phyloP scores from a whole-genome alignment of 2,888 invertebrate species.

The Copidosoma aretas region DNA sequence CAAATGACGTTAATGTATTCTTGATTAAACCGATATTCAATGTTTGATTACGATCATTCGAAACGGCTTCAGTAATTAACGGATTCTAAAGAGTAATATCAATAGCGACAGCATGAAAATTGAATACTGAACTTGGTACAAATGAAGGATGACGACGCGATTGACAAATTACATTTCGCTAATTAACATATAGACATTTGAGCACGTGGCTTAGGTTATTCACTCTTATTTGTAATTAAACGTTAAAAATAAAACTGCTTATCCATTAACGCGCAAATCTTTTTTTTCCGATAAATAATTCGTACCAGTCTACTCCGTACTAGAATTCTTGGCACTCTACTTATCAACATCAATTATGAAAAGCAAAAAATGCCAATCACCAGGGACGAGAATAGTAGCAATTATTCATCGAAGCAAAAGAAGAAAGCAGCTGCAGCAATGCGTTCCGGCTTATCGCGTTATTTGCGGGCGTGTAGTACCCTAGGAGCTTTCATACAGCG shows the following conservation, averaged over 20 bases:
- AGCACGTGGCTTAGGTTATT: too few species aligned
- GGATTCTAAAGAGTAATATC: slow-evolving; percentile 3
- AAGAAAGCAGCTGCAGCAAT: neutral
- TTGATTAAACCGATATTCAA: slow-evolving; percentile 10
- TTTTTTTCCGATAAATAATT: too few species aligned
- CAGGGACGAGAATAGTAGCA: neutral
- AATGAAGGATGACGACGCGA: too few species aligned
- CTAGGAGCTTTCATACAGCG: too few species aligned
- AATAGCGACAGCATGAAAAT: neutral
- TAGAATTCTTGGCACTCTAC: neutral
- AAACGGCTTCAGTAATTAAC: slow-evolving; percentile 7
- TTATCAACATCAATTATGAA: neutral
- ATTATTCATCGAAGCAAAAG: neutral
- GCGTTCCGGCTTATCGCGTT: neutral
- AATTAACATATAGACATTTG: too few species aligned
- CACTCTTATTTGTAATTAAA: too few species aligned
- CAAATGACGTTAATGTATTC: slow-evolving; percentile 5
- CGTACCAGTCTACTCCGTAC: neutral
- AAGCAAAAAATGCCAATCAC: neutral
- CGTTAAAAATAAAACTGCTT: too few species aligned
- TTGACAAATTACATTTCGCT: too few species aligned
- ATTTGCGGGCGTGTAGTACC: neutral
- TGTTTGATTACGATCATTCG: slow-evolving; percentile 4
- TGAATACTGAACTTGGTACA: too few species aligned
- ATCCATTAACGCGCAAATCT: too few species aligned